These are phyloP conservation scores for Euspilapteryx auroguttella DNA, from an alignment of 2,888 invertebrate species.

Conservation along the genomic window DNA sequence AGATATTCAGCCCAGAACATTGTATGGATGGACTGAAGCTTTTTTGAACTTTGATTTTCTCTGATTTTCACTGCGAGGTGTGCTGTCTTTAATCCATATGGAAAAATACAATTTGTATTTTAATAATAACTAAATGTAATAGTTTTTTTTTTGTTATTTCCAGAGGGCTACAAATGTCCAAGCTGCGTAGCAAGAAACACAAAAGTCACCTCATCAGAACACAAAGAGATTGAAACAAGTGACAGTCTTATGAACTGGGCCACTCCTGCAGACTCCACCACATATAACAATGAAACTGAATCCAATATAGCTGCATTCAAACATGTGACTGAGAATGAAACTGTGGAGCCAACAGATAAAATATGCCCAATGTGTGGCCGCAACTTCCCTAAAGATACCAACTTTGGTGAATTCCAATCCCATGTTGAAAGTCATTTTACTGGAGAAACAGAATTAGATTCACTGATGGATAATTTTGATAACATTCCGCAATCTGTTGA, in stretches of 20 bases:
- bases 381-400: conserved; percentile 56
- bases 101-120: too few species aligned
- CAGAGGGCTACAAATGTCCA: conserved; percentile 47
- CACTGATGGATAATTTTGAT: conserved; percentile 55
- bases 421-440: conserved; percentile 80
- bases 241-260: conserved; percentile 48
- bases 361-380: conserved; percentile 78
- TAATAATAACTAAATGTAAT: too few species aligned
- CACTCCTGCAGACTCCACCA: conserved; percentile 43
- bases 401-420: conserved; percentile 68
- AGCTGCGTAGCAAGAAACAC: conserved; percentile 28
- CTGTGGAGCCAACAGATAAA: conserved; percentile 37
- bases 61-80: too few species aligned
- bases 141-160: too few species aligned
- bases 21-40: too few species aligned
- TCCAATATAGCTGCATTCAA: neutral
- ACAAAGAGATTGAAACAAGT: conserved; percentile 52
- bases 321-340: too few species aligned
- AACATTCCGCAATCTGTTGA: conserved; percentile 42
- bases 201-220: conserved; percentile 28
- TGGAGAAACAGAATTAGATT: conserved; percentile 57
- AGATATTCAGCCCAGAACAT: too few species aligned
- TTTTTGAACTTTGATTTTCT: too few species aligned
- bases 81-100: too few species aligned
- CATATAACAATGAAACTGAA: conserved; percentile 20